Conservation (phyloP, 2,113 vertebrate genomes). For the Alligator mississippiensis region DNA sequence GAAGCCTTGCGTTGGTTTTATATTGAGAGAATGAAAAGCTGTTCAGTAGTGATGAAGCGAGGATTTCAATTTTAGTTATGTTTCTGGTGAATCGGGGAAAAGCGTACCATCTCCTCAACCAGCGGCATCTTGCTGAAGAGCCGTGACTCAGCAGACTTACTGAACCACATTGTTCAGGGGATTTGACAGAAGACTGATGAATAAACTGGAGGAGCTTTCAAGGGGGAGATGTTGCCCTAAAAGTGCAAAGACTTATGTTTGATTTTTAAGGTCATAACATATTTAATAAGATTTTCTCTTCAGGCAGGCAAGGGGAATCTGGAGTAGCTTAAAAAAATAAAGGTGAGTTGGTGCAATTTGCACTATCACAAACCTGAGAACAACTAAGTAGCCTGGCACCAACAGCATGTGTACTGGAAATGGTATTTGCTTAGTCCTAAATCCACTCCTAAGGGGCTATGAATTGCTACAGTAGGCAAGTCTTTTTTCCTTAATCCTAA, state of each 20-base stretch:
- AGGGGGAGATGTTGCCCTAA: slow-evolving; percentile 32
- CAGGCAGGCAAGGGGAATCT: not conserved
- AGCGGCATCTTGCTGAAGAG: not conserved
- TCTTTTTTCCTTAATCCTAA: not conserved
- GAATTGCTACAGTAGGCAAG: not conserved
- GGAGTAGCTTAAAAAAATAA: not conserved
- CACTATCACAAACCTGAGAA: not conserved
- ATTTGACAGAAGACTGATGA: slow-evolving; percentile 5
- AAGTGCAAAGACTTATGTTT: slow-evolving; percentile 13
- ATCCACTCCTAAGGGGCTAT: not conserved
- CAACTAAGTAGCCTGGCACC: not conserved
- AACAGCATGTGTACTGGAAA: not conserved
- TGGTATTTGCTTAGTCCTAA: not conserved
- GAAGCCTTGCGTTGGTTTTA: not conserved
- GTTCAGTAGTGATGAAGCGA: not conserved
- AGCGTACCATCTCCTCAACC: slow-evolving; percentile 18
- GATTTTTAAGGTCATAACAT: slow-evolving; percentile 11
- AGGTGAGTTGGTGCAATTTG: not conserved
- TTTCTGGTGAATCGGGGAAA: not conserved
- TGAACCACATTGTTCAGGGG: slow-evolving; percentile 25
- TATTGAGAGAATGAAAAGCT: not conserved
- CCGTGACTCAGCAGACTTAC: not conserved
- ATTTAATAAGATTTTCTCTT: not conserved
- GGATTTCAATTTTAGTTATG: not conserved
- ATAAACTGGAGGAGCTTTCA: slow-evolving; percentile 27